A percentile compares a stretch with the other conserved stretches of the same genome.
These are phyloP conservation scores for Dioctria rufipes DNA, from an alignment of 2,888 invertebrate genomes.

Conservation along the genomic window DNA sequence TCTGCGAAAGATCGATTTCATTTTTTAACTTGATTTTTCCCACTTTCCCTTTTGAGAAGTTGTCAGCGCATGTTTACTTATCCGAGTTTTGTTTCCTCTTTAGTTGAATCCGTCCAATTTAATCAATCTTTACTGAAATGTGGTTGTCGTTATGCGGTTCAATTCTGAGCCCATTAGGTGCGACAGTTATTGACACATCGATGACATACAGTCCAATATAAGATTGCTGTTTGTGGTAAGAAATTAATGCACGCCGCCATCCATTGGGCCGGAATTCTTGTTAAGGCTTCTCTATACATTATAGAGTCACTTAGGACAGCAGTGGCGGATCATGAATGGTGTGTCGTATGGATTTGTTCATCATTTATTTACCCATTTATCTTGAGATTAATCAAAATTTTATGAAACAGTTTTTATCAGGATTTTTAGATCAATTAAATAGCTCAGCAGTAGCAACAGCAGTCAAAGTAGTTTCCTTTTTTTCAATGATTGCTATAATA, in stretches of 20 bases:
- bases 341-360: background rate
- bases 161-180: slow-evolving; percentile 43
- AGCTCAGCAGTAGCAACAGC: slow-evolving; percentile 3
- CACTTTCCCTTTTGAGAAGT: slow-evolving; percentile 22
- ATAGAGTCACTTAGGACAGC: background rate
- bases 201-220: slow-evolving; percentile 7
- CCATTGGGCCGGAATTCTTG: background rate
- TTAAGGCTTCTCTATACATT: background rate
- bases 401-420: slow-evolving; percentile 36
- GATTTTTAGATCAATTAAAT: slow-evolving; percentile 22
- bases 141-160: slow-evolving; percentile 26
- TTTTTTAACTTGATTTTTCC: background rate
- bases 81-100: background rate
- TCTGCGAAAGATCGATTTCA: background rate
- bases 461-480: background rate
- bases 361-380: background rate
- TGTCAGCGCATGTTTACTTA: background rate
- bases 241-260: slow-evolving; percentile 8
- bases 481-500: background rate
- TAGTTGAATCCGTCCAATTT: background rate
- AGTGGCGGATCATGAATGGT: background rate
- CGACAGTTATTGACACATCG: slow-evolving; percentile 50
- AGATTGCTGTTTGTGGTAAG: slow-evolving; percentile 31
- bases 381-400: slow-evolving; percentile 15
- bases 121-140: slow-evolving; percentile 5